phyloP scores from a whole-genome alignment of 2,888 invertebrate species.

The Cephonodes hylas region DNA sequence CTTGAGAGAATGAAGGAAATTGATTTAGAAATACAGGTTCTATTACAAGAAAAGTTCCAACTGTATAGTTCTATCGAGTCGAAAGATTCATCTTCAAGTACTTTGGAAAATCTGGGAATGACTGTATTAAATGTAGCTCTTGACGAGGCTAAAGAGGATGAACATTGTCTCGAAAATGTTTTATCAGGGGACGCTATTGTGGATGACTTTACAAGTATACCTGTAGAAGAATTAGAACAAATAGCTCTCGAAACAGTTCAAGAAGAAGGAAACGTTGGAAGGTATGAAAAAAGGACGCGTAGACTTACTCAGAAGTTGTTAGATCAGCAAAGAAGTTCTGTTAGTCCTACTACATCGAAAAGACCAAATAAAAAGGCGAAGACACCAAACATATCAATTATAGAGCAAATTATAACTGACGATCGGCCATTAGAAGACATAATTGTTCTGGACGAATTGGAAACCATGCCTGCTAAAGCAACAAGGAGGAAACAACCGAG shows the following conservation, averaged over 20 bases:
- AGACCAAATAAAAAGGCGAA: slow-evolving; percentile 45
- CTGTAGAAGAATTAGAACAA: slow-evolving; percentile 67
- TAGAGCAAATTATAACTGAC: slow-evolving; percentile 70
- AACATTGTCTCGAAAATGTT: slow-evolving; percentile 23
- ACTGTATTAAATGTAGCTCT: slow-evolving; percentile 62
- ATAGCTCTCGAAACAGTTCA: slow-evolving; percentile 59
- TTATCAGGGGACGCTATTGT: slow-evolving; percentile 57
- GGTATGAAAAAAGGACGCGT: slow-evolving; percentile 34
- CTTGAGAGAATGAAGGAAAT: slow-evolving; percentile 82
- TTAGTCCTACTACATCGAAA: slow-evolving; percentile 45
- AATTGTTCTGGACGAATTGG: slow-evolving; percentile 65
- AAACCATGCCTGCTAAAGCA: slow-evolving; percentile 40
- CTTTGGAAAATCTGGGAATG: slow-evolving; percentile 65
- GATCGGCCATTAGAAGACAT: slow-evolving; percentile 70
- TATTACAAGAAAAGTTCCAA: slow-evolving; percentile 81
- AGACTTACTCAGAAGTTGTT: slow-evolving; percentile 36
- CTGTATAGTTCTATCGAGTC: slow-evolving; percentile 77
- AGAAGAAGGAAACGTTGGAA: slow-evolving; percentile 30
- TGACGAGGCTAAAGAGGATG: slow-evolving; percentile 27
- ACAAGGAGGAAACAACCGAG: slow-evolving; percentile 37
- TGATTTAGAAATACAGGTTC: slow-evolving; percentile 79
- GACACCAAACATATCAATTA: slow-evolving; percentile 65
- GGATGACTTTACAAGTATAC: slow-evolving; percentile 64
- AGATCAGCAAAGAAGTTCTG: slow-evolving; percentile 39
- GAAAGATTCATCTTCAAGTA: slow-evolving; percentile 46